Evolutionary conservation across 2,797 vertebrate species (phyloP).

Genomic region (Lates japonicus): DNA sequence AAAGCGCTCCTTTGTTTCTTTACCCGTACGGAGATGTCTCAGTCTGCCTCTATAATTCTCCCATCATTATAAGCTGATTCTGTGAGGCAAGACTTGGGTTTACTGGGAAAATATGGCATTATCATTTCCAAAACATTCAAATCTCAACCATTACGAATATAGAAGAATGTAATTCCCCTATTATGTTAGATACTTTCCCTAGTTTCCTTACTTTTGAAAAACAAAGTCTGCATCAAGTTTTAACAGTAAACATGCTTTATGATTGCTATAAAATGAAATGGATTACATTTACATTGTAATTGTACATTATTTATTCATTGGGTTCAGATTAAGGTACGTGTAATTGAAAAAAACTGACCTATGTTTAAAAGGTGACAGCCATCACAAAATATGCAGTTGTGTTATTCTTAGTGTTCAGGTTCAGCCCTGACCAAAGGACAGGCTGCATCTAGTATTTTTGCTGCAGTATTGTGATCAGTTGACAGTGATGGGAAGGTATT

Average conservation of each 20-base stretch:
- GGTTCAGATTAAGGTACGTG: constrained; percentile 9
- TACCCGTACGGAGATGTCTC: constrained; percentile 19
- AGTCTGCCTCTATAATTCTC: constrained; percentile 14
- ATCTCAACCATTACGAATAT: constrained; percentile 7
- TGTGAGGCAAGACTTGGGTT: constrained; percentile 25
- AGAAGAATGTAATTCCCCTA: too few relatives aligned
- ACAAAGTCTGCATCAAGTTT: constrained; percentile 1
- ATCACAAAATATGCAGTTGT: not conserved
- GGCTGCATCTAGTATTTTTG: not conserved
- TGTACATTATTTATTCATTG: not conserved
- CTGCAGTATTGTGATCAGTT: constrained; percentile 30
- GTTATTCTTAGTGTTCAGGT: not conserved
- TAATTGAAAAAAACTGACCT: not conserved
- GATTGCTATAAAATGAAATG: not conserved
- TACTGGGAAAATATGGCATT: constrained; percentile 17
- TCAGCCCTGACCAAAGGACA: not conserved
- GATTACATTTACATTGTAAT: not conserved
- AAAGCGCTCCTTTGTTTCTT: constrained; percentile 42
- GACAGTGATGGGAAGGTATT: constrained; percentile 56
- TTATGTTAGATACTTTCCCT: not conserved
- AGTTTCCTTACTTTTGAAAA: not conserved
- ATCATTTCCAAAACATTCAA: constrained; percentile 18
- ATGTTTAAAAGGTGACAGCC: constrained; percentile 6
- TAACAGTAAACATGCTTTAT: not conserved
- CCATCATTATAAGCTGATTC: constrained; percentile 36